These are phyloP conservation scores for Griposia aprilina DNA, from an alignment of 2,888 invertebrate genomes.

Conservation along the genomic window DNA sequence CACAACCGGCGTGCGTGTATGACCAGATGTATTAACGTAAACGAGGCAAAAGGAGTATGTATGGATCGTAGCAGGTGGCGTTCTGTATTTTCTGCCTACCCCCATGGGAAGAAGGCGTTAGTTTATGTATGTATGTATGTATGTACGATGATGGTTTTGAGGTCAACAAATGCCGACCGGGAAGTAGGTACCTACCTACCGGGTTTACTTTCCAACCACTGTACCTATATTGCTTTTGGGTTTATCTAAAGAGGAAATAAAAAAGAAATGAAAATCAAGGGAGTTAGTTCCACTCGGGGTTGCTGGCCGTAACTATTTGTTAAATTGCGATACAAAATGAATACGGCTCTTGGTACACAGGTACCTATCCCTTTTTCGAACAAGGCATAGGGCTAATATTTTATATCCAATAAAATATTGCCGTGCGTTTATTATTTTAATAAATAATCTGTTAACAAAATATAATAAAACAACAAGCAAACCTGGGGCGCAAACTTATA, in stretches of 20 bases:
- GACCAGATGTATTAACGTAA: too few species aligned
- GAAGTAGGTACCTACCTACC: too few species aligned
- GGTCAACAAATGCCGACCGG: neutral
- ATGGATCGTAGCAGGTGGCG: too few species aligned
- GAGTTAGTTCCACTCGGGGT: neutral
- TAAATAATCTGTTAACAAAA: constrained; percentile 1
- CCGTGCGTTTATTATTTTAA: neutral
- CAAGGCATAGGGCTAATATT: neutral
- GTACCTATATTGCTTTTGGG: neutral
- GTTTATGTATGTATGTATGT: too few species aligned
- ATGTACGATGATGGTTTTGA: too few species aligned
- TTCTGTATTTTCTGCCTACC: too few species aligned
- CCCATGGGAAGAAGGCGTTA: too few species aligned
- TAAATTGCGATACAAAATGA: neutral
- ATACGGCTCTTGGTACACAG: neutral
- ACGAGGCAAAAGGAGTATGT: too few species aligned
- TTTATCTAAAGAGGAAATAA: neutral
- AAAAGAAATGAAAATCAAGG: neutral
- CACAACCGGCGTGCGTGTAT: too few species aligned
- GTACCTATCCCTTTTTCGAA: neutral
- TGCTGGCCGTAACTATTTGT: neutral
- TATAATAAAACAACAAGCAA: constrained; percentile 29
- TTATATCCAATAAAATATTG: neutral
- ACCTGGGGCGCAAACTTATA: constrained; percentile 11
- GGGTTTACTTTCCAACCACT: constrained; percentile 1